A percentile compares a stretch with the other conserved stretches of the same genome.
phyloP scores from a whole-genome alignment of 2,888 invertebrate genomes.

The Allophyes oxyacanthae region DNA sequence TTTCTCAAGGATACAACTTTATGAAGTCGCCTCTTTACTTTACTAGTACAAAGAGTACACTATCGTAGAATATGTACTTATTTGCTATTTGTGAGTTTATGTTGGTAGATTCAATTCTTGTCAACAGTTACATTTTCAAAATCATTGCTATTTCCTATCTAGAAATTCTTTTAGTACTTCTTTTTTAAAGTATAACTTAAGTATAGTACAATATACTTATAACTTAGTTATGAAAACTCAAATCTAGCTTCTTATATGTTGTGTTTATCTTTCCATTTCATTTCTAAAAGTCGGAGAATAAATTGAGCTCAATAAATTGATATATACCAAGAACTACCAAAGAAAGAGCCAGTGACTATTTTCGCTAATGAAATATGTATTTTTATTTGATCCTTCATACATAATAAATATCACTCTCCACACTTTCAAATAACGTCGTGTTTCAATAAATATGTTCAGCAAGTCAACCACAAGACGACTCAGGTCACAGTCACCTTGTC shows the following conservation, averaged over 20 bases:
- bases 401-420: conserved; percentile 20
- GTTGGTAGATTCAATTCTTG: no score
- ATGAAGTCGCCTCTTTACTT: conserved; percentile 37
- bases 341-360: background rate
- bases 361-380: conserved; percentile 19
- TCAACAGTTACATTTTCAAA: no score
- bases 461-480: conserved; percentile 12
- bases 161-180: no score
- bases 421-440: conserved; percentile 3
- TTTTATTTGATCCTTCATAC: conserved; percentile 15
- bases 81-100: no score
- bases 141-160: no score
- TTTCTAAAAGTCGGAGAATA: background rate
- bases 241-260: background rate
- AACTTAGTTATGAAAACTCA: background rate
- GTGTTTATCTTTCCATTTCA: background rate
- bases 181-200: background rate
- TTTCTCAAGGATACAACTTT: conserved; percentile 42
- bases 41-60: background rate
- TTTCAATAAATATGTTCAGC: conserved; percentile 13
- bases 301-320: conserved; percentile 1
- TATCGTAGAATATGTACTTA: background rate
- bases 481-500: conserved; percentile 15
- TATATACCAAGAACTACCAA: no score
- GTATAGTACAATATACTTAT: background rate